Conservation (phyloP, 2,113 vertebrate genomes). For the Pseudolaguvia tuberculata region DNA sequence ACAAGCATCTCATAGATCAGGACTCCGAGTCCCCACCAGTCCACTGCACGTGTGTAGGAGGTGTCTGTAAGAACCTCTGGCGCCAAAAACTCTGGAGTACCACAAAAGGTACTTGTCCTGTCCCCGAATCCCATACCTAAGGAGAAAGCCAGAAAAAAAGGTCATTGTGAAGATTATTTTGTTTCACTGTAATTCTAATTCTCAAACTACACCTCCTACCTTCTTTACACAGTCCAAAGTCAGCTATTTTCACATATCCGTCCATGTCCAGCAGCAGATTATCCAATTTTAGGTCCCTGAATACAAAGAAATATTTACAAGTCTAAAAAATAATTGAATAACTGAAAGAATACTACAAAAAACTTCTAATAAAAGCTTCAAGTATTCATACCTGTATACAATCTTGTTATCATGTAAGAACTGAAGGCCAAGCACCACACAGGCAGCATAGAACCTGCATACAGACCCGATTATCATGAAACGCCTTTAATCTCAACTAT, state of each 20-base stretch:
- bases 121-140: conserved; percentile 96
- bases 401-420: conserved; percentile 98
- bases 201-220: conserved; percentile 62
- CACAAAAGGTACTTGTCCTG: conserved; percentile 95
- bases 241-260: conserved; percentile 98
- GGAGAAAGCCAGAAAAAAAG: conserved; percentile 41
- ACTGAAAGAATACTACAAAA: background rate
- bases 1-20: conserved; percentile 98
- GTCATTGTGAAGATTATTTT: background rate
- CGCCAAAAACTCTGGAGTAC: conserved; percentile 95
- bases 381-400: conserved; percentile 85
- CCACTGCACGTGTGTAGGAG: conserved; percentile 91
- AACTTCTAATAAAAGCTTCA: background rate
- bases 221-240: conserved; percentile 99
- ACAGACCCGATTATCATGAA: conserved; percentile 18
- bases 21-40: conserved; percentile 98
- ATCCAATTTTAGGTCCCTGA: conserved; percentile 95
- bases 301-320: background rate
- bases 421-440: conserved; percentile 95
- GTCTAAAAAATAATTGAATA: background rate
- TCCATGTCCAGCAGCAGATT: conserved; percentile 93
- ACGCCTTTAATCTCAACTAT: background rate
- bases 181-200: background rate
- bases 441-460: conserved; percentile 84
- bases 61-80: conserved; percentile 96